Conservation (phyloP, 1,140 invertebrate species). For the Bradysia coprophila region DNA sequence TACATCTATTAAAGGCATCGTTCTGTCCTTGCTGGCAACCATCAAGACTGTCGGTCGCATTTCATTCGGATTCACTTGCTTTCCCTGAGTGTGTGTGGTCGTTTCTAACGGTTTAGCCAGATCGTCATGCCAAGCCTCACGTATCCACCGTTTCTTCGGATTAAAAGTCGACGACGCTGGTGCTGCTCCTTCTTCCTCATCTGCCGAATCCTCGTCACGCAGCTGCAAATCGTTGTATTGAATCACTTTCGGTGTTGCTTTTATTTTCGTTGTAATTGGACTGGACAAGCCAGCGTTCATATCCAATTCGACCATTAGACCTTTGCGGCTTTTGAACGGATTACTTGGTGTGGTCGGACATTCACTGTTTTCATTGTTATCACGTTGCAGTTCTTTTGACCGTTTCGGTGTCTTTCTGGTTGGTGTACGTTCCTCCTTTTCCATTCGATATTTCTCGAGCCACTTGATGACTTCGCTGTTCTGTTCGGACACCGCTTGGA, state of each 20-base stretch:
- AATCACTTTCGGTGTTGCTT: constrained; percentile 18
- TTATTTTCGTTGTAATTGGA: constrained; percentile 12
- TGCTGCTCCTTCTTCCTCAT: constrained; percentile 8
- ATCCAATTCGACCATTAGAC: constrained; percentile 10
- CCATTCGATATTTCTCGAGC: constrained; percentile 20
- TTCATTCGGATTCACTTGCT: constrained; percentile 22
- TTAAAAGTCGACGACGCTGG: constrained; percentile 26
- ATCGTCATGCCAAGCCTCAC: constrained; percentile 32
- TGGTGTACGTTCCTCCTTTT: constrained; percentile 1
- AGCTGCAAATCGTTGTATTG: constrained; percentile 18
- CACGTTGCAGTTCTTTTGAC: neutral
- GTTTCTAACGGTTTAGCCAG: constrained; percentile 11
- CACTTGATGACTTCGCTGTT: constrained; percentile 25
- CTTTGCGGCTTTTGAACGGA: constrained; percentile 10
- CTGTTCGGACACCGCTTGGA: constrained; percentile 29
- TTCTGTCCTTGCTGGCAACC: constrained; percentile 22
- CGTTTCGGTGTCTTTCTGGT: constrained; percentile 3
- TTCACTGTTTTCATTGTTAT: neutral
- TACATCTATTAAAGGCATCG: constrained; percentile 4
- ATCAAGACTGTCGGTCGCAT: constrained; percentile 34
- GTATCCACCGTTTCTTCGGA: constrained; percentile 42
- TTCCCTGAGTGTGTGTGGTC: neutral
- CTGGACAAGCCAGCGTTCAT: constrained; percentile 3
- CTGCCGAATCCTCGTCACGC: constrained; percentile 11
- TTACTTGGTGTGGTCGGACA: constrained; percentile 8